Evolutionary conservation across 2,797 vertebrate species (phyloP).

Genomic region (Cossypha heuglini): DNA sequence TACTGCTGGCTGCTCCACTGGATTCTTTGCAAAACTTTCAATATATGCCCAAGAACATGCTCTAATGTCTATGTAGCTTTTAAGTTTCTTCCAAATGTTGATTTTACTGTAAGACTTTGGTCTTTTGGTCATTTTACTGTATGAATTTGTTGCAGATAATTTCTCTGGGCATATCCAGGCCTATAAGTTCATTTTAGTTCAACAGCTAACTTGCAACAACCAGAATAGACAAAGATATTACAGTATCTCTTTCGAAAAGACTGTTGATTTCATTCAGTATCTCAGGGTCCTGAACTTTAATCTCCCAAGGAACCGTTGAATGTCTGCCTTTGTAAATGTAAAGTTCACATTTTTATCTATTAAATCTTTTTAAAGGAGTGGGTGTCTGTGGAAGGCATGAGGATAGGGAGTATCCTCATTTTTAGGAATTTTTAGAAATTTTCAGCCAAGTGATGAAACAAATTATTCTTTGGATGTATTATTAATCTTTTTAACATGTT

Average conservation of each 20-base stretch:
- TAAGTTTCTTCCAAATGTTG: neutral
- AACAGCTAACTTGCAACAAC: neutral
- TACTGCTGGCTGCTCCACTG: neutral
- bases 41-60: neutral
- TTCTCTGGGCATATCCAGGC: neutral
- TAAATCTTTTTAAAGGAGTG: neutral
- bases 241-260: neutral
- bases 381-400: neutral
- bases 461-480: neutral
- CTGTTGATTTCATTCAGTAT: conserved; percentile 4
- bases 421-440: neutral
- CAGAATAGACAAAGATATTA: neutral
- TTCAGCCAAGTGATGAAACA: neutral
- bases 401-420: neutral
- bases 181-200: neutral
- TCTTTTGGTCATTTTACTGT: neutral
- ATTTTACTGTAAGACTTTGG: neutral
- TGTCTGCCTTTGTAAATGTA: neutral
- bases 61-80: neutral
- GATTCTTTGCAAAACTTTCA: neutral
- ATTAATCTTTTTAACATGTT: neutral
- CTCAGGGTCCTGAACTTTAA: neutral
- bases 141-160: neutral
- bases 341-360: neutral
- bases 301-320: neutral